Percentiles rank a stretch among this genome's conserved stretches.
These are phyloP conservation scores for Malurus splendens DNA, from an alignment of 2,797 vertebrate genomes.

Conservation along the genomic window DNA sequence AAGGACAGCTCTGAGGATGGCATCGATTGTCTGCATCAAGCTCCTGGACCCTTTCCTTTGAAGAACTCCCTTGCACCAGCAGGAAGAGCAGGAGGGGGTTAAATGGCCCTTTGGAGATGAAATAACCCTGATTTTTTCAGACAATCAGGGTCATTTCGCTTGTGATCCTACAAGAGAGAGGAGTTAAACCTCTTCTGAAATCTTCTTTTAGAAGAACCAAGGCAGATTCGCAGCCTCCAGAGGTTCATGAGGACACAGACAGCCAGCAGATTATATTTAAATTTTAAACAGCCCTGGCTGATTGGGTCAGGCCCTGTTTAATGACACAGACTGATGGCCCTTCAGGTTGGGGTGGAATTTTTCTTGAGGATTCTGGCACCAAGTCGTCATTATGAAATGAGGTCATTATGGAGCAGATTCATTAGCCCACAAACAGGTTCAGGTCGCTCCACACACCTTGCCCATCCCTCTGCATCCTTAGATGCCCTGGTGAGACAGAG, in stretches of 20 bases:
- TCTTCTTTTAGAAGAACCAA: not conserved
- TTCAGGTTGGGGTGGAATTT: not conserved
- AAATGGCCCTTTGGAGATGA: not conserved
- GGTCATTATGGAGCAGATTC: not conserved
- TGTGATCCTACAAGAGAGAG: not conserved
- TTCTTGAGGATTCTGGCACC: constrained; percentile 1
- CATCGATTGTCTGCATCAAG: not conserved
- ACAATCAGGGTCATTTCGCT: not conserved
- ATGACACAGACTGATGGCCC: not conserved
- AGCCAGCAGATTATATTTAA: not conserved
- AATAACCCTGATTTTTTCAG: not conserved
- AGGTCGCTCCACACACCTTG: rapidly evolving
- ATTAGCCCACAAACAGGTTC: not conserved
- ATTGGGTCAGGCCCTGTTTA: not conserved
- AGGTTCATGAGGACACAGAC: not conserved
- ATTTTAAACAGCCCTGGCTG: not conserved
- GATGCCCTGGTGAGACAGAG: not conserved
- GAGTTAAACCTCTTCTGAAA: not conserved
- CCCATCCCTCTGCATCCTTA: not conserved
- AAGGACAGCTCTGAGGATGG: not conserved
- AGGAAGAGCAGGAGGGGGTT: not conserved
- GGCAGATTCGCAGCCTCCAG: not conserved
- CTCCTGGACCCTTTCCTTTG: constrained; percentile 19
- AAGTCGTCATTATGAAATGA: not conserved
- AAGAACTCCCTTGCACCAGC: not conserved